Evolutionary conservation across 1,140 invertebrate genomes (phyloP), one percentile per base, ranked within the genome.

Genomic region (Sipha flava): DNA sequence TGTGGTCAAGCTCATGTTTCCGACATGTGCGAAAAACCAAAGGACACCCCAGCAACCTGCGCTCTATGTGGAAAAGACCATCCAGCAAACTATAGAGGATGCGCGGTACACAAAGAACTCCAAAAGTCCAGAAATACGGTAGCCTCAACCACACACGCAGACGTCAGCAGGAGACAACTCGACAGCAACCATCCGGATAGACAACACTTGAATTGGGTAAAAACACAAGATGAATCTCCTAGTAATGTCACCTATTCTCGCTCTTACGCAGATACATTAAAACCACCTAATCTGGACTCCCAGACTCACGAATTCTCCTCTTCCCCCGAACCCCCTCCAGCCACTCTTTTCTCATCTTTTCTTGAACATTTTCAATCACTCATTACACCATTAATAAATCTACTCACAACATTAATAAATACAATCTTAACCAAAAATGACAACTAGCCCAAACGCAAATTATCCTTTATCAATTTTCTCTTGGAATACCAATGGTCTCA

Each of bases 1-100:
- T 86, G 85, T 82, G 84, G 82, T 9, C 62, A 80, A 68, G 54
- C 83, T 14, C 86, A 86, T 66, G 18, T 68, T 18, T 83, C 83
- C 12, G 80, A 84, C 83, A 84, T 84, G 82, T 88, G 86, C 83
- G 83, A 57, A 34, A 84, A 85, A 82, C 29, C 57, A 12, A 82
- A 81, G 82, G 47, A 84, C 66, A 81, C 79, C 7, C 83, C 83
- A 68, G 82, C 84, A 26, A 84, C 77, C 77, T 87, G 85, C 81
- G 82, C 80, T 2, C 81, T 83, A 16, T 87, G 85, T 62, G 62
- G 81, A 3, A 81, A 83, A 57, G 80, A 83, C 3, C 86, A 87
- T 54, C 82, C 84, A 37, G 85, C 85, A 18, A 86, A 84, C 80
- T 86, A 85, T n/a, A 80, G 40, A 45, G 79, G 79, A 70, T 80